phyloP scores from a whole-genome alignment of 30 jellyfish, hydroid and myxozoan genomes.

The Hydractinia echinata region DNA sequence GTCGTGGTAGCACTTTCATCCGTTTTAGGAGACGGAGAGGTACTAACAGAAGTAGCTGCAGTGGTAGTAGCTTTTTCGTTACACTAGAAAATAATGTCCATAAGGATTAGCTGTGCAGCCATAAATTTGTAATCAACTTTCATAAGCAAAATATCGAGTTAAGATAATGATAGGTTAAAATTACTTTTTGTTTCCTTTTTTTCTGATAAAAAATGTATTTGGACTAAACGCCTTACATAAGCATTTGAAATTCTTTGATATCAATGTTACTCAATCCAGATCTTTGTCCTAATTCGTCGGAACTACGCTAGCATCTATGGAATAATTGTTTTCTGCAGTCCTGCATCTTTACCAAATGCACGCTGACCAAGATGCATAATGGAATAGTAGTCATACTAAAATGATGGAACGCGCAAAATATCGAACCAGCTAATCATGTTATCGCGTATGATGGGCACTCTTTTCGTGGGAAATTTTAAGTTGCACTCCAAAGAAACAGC shows the following conservation, averaged over 20 bases:
- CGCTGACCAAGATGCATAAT: slow-evolving; percentile 7
- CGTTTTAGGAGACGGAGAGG: too few relatives aligned
- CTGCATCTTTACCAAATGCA: slow-evolving; percentile 2
- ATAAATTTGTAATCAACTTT: too few relatives aligned
- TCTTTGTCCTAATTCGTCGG: slow-evolving; percentile 5
- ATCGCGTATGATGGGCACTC: too few relatives aligned
- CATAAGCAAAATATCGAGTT: too few relatives aligned
- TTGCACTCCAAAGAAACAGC: too few relatives aligned
- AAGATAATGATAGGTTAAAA: not conserved
- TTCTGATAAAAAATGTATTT: not conserved
- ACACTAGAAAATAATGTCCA: not conserved
- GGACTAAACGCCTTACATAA: not conserved
- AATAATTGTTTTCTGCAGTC: not conserved
- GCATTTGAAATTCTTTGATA: not conserved
- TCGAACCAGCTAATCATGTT: not conserved
- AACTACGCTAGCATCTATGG: not conserved
- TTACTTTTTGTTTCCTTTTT: not conserved
- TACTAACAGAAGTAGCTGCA: not conserved
- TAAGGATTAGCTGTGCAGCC: too few relatives aligned
- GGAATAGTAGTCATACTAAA: not conserved
- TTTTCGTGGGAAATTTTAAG: too few relatives aligned
- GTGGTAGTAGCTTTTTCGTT: not conserved
- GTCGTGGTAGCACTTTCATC: too few relatives aligned
- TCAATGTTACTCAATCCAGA: not conserved
- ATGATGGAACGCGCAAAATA: not conserved